Evolutionary conservation across 2,113 vertebrate species (phyloP).

Genomic region (Pelobates fuscus): DNA sequence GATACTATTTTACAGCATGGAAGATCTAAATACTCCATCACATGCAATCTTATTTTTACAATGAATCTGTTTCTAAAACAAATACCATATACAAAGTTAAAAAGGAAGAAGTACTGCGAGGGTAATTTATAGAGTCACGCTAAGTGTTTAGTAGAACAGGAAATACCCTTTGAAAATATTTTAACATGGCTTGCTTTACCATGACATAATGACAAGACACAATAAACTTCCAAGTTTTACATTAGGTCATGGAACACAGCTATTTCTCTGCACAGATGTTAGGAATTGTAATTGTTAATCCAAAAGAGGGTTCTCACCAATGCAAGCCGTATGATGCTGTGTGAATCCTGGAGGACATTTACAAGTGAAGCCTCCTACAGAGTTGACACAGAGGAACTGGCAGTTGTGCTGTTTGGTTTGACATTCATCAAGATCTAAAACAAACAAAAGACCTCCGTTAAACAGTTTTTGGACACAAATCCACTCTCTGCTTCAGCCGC

Average conservation of each 20-base stretch:
- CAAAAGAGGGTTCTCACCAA: slow-evolving; percentile 69
- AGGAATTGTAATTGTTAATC: slow-evolving; percentile 9
- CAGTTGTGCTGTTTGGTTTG: slow-evolving; percentile 82
- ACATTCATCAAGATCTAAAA: slow-evolving; percentile 84
- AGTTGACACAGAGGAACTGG: slow-evolving; percentile 83
- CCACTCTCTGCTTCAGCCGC: neutral
- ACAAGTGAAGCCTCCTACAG: slow-evolving; percentile 81
- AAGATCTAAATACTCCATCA: too few species aligned
- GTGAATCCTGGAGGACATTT: slow-evolving; percentile 84
- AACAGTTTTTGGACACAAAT: neutral
- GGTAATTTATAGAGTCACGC: too few species aligned
- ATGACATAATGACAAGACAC: neutral
- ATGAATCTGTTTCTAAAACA: too few species aligned
- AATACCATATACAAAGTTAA: too few species aligned
- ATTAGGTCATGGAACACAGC: neutral
- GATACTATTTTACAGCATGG: too few species aligned
- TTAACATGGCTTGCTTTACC: neutral
- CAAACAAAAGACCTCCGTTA: slow-evolving; percentile 47
- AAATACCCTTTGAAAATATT: too few species aligned
- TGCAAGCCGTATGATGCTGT: slow-evolving; percentile 82
- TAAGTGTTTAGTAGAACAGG: too few species aligned
- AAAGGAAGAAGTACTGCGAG: too few species aligned
- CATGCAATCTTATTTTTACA: too few species aligned
- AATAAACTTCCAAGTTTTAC: neutral
- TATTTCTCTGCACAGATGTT: neutral